phyloP scores from a whole-genome alignment of 92 coral and sea anemone genomes.

The Palythoa heliodiscus region DNA sequence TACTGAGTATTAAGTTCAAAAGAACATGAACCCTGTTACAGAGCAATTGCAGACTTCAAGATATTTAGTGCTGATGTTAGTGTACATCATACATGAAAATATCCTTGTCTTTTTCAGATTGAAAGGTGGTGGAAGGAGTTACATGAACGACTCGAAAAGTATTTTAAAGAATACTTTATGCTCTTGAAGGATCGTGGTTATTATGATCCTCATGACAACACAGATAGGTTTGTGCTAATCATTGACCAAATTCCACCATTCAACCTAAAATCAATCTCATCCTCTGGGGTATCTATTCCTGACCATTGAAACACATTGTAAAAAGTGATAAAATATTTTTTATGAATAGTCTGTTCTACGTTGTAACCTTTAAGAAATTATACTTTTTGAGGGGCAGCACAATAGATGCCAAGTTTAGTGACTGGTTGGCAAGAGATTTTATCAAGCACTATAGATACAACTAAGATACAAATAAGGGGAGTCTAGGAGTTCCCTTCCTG shows the following conservation, averaged over 20 bases:
- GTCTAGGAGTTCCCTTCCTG: too few relatives aligned
- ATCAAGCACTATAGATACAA: too few relatives aligned
- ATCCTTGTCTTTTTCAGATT: conserved; percentile 14
- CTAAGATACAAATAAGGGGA: too few relatives aligned
- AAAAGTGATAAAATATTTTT: neutral
- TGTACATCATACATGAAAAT: neutral
- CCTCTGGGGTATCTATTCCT: neutral
- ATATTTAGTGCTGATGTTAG: neutral
- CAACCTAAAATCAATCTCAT: neutral
- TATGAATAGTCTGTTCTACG: neutral
- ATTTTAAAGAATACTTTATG: neutral
- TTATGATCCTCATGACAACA: conserved; percentile 13
- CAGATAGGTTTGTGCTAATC: neutral
- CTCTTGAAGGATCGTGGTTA: conserved; percentile 16
- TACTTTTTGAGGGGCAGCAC: too few relatives aligned
- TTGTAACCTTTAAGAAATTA: too few relatives aligned
- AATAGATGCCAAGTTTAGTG: too few relatives aligned
- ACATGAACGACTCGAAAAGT: neutral
- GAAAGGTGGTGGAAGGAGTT: conserved; percentile 25
- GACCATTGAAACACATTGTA: conserved; percentile 1
- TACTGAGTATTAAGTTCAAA: neutral
- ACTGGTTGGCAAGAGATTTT: too few relatives aligned
- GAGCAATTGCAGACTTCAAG: neutral
- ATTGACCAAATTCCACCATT: neutral
- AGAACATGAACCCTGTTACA: neutral